Evolutionary conservation across 1,140 invertebrate species (phyloP), one percentile per base, ranked within the genome.

Genomic region (Drosophila seguyi): DNA sequence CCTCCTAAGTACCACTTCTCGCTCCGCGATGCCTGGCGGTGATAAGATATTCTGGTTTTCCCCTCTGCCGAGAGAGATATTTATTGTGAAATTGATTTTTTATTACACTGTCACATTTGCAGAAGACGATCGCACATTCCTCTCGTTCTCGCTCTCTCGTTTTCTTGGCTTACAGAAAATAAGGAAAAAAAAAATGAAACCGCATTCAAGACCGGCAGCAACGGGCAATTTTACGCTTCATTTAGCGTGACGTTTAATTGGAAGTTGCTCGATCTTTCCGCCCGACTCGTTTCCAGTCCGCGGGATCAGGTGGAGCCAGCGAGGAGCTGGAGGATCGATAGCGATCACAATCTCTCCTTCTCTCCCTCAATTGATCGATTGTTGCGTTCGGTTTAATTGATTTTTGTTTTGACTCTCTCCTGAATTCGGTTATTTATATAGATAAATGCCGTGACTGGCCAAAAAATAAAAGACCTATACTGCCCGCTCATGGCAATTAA

Each of bases 71-170:
- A 34, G 60, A 60, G 79, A 84, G 59, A 87, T 87, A 87, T 91
- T 86, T 90, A 88, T 91, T 82, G 90, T 86, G 75, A 90, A 91
- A 91, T 91, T 91, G 88, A 91, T 91, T 91, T 91, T 91, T 91
- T 91, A 91, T 85, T 88, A 91, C 77, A 76, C 82, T 91, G 90
- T 90, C 86, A 87, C 84, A 90, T 90, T 90, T 90, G 75, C 75
- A 75, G 57, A 77, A 83, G 72, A 61, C 65, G 78, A 72, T 87
- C 74, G 83, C 78, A 84, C 82, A 90, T 84, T 76, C 76, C 25
- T 58, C 66, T 57, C 39, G 25, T 31, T 58, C 52, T 38, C 18
- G 18, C 57, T 18, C 18, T 22, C 57, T 18, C 25, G 50, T 27
- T 27, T 38, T 47, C 57, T 39, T 56, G 20, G 52, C 52, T 10